These are phyloP conservation scores for Porites lobata DNA, from an alignment of 92 coral and sea anemone genomes.

Conservation along the genomic window DNA sequence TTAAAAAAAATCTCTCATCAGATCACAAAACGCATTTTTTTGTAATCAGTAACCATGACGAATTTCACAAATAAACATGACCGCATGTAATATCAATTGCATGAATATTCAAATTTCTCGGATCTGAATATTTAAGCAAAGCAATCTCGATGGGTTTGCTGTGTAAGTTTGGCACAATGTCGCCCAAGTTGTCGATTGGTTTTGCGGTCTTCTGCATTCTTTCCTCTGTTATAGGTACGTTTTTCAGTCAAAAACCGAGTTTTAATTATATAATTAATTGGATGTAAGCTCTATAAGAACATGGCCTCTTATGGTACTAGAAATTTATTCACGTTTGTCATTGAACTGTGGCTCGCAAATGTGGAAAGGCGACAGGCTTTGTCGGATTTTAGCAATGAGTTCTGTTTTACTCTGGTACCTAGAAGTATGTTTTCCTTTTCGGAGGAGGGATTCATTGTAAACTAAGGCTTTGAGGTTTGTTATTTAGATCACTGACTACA, in stretches of 20 bases:
- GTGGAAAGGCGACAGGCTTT: neutral
- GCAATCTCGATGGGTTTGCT: neutral
- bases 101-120: conserved; percentile 14
- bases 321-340: no score
- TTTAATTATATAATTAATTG: neutral
- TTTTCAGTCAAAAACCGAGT: neutral
- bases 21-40: neutral
- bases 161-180: neutral
- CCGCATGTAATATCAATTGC: neutral
- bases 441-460: neutral
- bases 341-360: neutral
- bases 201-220: neutral
- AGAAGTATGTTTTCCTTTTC: neutral
- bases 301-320: no score
- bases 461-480: neutral
- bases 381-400: neutral
- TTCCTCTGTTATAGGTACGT: conserved; percentile 10
- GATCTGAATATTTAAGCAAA: conserved; percentile 18
- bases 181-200: conserved; percentile 1
- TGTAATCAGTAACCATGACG: neutral
- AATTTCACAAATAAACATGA: neutral
- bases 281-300: neutral
- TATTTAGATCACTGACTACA: neutral
- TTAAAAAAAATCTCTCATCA: neutral
- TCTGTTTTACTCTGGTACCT: neutral